A percentile compares a stretch with the other conserved stretches of the same genome.
Evolutionary conservation across 2,113 vertebrate species (phyloP).

Genomic region (Macrotus californicus): DNA sequence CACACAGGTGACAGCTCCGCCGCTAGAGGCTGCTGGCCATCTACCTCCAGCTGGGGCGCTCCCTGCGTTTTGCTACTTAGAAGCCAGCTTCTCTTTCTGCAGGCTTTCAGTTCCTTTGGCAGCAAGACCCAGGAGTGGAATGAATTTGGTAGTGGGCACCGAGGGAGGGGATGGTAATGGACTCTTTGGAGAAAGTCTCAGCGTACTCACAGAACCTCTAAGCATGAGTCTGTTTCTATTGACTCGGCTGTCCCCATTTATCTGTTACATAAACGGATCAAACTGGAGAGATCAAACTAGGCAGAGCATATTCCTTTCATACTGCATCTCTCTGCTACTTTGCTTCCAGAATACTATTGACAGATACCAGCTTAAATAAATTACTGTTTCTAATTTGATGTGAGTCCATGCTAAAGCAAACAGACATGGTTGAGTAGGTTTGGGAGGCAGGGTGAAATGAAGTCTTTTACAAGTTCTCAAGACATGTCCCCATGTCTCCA

Average conservation of each 20-base stretch:
- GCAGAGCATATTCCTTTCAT: background rate
- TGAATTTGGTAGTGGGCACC: background rate
- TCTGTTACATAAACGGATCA: background rate
- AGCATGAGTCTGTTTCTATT: background rate
- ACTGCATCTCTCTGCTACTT: background rate
- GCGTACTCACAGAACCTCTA: background rate
- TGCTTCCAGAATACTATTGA: background rate
- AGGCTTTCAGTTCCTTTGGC: background rate
- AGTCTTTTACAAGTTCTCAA: background rate
- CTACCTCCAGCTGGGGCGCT: background rate
- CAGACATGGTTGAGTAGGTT: background rate
- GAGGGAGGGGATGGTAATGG: background rate
- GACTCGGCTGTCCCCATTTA: background rate
- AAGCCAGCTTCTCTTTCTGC: background rate
- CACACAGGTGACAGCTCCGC: background rate
- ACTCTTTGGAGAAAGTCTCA: background rate
- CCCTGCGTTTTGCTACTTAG: background rate
- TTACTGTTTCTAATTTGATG: background rate
- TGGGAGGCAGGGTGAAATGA: background rate
- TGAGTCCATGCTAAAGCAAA: background rate
- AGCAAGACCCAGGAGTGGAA: background rate
- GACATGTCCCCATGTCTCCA: no score
- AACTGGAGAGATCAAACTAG: background rate
- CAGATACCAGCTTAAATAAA: background rate
- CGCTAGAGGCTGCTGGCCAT: rapidly evolving